Evolutionary conservation across 37 sponge, comb jelly and placozoan species (phyloP).

Genomic region (Haliclona indistincta): DNA sequence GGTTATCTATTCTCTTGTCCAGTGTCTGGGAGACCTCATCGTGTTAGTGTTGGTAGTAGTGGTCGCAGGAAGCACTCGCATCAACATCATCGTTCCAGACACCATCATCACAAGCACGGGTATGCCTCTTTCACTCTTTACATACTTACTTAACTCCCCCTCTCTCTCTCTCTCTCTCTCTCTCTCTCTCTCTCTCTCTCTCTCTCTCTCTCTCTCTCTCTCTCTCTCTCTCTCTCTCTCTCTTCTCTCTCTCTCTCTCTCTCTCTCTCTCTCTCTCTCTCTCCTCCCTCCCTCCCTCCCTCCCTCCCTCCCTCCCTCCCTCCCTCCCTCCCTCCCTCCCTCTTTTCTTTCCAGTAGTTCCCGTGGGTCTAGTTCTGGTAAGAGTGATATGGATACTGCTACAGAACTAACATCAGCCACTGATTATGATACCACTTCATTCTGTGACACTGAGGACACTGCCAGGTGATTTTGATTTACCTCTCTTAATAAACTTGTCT

Average conservation of each 20-base stretch:
- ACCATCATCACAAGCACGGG: constrained; percentile 40
- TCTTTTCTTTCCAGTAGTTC: constrained; percentile 1
- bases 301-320: neutral
- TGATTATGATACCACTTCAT: constrained; percentile 41
- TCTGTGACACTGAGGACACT: constrained; percentile 56
- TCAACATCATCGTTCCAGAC: constrained; percentile 1
- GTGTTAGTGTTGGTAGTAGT: neutral
- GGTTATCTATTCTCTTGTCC: too few species aligned
- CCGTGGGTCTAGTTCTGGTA: neutral
- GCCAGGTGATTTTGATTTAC: constrained; percentile 31
- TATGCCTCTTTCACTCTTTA: too few species aligned
- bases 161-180: neutral
- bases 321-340: neutral
- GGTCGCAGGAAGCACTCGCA: constrained; percentile 30
- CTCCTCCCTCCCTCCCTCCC: neutral
- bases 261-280: too few species aligned
- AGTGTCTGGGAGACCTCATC: too few species aligned
- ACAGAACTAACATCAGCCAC: constrained; percentile 32
- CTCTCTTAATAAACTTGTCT: too few species aligned
- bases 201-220: neutral
- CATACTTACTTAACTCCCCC: too few species aligned
- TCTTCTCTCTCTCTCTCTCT: neutral
- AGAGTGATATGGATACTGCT: constrained; percentile 29
- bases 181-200: neutral
- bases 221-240: constrained; percentile 1